phyloP scores from a whole-genome alignment of 2,888 invertebrate genomes.

The Fragum whitleyi region DNA sequence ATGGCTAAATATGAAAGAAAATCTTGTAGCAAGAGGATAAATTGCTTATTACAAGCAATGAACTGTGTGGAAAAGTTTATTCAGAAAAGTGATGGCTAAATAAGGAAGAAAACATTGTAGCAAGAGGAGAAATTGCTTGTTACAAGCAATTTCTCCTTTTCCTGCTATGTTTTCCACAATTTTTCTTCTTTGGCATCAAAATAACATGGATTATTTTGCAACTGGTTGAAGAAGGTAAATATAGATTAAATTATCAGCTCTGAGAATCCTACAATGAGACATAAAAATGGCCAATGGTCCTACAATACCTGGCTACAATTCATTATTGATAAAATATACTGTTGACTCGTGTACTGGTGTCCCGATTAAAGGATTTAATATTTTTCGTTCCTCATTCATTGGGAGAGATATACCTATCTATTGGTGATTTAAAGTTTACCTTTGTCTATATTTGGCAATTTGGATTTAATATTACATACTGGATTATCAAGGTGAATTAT shows the following conservation, averaged over 20 bases:
- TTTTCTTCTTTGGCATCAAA: not conserved
- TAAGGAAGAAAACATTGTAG: conserved; percentile 9
- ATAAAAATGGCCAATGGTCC: not conserved
- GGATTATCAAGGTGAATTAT: conserved; percentile 18
- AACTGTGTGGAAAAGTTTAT: no score
- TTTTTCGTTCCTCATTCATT: conserved; percentile 6
- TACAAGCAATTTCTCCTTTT: not conserved
- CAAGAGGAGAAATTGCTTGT: conserved; percentile 8
- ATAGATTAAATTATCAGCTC: conserved; percentile 39
- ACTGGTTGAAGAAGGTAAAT: conserved; percentile 53
- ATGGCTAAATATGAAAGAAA: no score
- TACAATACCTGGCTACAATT: conserved; percentile 7
- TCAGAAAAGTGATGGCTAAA: no score
- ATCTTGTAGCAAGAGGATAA: no score
- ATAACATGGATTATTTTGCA: conserved; percentile 10
- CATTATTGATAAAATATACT: conserved; percentile 16
- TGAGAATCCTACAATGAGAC: conserved; percentile 1
- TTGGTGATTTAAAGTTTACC: not conserved
- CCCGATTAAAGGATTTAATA: conserved; percentile 7
- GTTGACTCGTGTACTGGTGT: conserved; percentile 7
- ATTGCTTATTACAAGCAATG: no score
- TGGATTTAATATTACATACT: not conserved
- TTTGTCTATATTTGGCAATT: not conserved
- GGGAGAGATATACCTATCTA: not conserved
- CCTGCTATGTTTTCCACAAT: no score